phyloP scores from a whole-genome alignment of 2,888 invertebrate species.

The Chloroclystis v-ata region DNA sequence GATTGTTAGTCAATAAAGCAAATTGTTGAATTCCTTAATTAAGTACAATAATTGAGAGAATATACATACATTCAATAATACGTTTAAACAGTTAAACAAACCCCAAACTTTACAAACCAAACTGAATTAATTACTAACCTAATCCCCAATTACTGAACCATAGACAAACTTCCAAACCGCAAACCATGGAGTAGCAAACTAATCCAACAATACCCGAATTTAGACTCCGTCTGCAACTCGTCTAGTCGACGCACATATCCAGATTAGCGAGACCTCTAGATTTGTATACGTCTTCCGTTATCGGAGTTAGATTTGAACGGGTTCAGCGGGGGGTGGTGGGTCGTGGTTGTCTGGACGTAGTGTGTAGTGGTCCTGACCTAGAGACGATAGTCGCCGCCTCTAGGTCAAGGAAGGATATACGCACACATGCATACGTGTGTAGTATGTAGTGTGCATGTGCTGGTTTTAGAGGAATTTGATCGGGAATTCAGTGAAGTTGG shows the following conservation, averaged over 20 bases:
- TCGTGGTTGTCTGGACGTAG: conserved; percentile 49
- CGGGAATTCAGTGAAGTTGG: conserved; percentile 24
- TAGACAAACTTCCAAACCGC: conserved; percentile 27
- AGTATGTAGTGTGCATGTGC: conserved; percentile 24
- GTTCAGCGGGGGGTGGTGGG: conserved; percentile 34
- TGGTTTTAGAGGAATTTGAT: conserved; percentile 28
- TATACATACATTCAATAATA: background rate
- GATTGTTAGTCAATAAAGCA: too few species aligned
- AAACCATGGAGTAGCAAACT: conserved; percentile 37
- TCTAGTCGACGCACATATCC: conserved; percentile 61
- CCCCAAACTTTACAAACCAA: conserved; percentile 9
- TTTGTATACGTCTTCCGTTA: conserved; percentile 39
- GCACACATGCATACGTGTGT: conserved; percentile 50
- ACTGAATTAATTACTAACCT: conserved; percentile 12
- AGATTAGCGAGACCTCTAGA: conserved; percentile 40
- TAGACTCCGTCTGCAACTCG: conserved; percentile 59
- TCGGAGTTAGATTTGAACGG: conserved; percentile 15
- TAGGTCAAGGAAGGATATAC: conserved; percentile 77
- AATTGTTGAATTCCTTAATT: too few species aligned
- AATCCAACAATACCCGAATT: conserved; percentile 31
- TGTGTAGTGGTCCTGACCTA: conserved; percentile 74
- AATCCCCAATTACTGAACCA: conserved; percentile 1
- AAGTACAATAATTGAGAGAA: too few species aligned
- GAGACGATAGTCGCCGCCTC: conserved; percentile 66
- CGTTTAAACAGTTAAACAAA: conserved; percentile 4